Evolutionary conservation across 1,140 invertebrate genomes (phyloP), one percentile per base, ranked within the genome.

Genomic region (Danaus melanippus): DNA sequence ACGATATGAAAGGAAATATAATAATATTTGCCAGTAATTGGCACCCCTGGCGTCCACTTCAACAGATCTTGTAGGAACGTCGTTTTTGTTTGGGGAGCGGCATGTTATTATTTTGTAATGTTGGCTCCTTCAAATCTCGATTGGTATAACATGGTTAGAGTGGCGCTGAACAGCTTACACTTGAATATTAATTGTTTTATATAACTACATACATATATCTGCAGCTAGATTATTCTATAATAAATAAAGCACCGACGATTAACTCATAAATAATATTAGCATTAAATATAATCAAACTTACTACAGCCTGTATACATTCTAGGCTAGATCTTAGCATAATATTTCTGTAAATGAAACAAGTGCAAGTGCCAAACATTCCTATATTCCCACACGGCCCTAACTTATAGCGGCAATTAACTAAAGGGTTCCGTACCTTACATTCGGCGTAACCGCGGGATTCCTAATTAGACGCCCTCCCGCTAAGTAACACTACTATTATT

Each of bases 381-480:
- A 58, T 72, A 65, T 84, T 85, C 82, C 76, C 82, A 83, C 73
- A 82, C 72, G 62, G 72, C 78, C 79, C 73, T 69, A 65, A 71
- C 79, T 82, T 85, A 85, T 82, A 79, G 68, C 77, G 82, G 76
- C 82, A 85, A 85, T 85, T 85, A 82, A 60, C 61, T 51, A 80
- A 76, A 74, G 72, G 74, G 67, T 76, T 71, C 57, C 53, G 60
- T 67, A 74, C 69, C 68, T 81, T 71, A 65, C 65, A 71, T 32
- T 32, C 21, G 21, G 4, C 21, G 69, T 66, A 74, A 81, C 79
- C 73, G 71, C 76, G 70, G 77, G 82, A 79, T 66, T 80, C 79
- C 82, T 82, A 85, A 85, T 85, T 85, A 85, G 64, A 56, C 60
- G 78, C 66, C 50, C 53, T 62, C 82, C 82, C 65, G 77, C 80